Evolutionary conservation across 2,113 vertebrate genomes (phyloP).

Genomic region (Psephotus haematonotus): DNA sequence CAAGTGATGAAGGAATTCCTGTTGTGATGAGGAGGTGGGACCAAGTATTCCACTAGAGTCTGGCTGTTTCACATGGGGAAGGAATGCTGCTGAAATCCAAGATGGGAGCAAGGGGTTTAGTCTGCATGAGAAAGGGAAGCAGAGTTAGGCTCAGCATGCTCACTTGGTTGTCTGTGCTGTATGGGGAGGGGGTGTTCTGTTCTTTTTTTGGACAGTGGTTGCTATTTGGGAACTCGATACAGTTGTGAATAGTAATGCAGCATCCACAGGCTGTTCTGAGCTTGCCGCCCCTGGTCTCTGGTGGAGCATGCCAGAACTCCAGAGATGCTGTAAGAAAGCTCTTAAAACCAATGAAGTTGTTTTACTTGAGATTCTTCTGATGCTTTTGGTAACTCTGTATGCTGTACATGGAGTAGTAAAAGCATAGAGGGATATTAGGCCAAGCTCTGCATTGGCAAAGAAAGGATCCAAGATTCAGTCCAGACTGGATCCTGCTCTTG

Average conservation of each 20-base stretch:
- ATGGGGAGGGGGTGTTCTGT: not conserved
- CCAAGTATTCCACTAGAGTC: not conserved
- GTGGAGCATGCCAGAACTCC: not conserved
- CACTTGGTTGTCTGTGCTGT: not conserved
- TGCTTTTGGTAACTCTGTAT: not conserved
- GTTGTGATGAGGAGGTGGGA: not conserved
- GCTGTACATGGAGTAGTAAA: not conserved
- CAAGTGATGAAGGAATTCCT: not conserved
- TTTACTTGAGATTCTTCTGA: conserved; percentile 16
- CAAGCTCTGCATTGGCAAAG: not conserved
- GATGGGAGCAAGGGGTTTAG: not conserved
- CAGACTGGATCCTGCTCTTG: not conserved
- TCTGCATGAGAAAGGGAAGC: not conserved
- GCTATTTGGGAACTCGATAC: not conserved
- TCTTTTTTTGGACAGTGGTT: not conserved
- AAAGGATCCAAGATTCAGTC: not conserved
- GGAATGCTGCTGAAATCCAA: not conserved
- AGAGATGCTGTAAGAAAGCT: not conserved
- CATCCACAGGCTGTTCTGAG: not conserved
- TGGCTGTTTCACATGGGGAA: not conserved
- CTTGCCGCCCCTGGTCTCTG: not conserved
- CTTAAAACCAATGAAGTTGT: conserved; percentile 6
- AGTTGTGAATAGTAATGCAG: not conserved
- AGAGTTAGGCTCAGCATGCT: not conserved
- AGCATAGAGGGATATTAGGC: not conserved